Evolutionary conservation across 2,797 vertebrate genomes (phyloP).

Genomic region (Pipistrellus nathusii): DNA sequence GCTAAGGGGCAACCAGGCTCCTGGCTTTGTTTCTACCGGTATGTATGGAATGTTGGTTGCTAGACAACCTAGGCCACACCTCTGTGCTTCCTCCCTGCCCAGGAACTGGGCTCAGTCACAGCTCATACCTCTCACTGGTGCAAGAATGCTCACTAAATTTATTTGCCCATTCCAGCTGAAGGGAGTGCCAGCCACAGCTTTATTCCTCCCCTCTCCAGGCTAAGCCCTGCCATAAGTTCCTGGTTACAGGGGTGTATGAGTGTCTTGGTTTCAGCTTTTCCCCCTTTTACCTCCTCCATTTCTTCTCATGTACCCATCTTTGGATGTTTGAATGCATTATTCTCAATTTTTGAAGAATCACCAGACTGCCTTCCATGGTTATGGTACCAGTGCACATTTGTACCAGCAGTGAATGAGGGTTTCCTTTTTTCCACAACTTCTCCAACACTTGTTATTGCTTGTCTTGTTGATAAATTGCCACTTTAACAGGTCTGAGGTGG

Average conservation of each 20-base stretch:
- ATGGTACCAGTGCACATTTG: too few species aligned
- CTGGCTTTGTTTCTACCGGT: background rate
- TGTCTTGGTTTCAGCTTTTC: background rate
- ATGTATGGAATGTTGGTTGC: background rate
- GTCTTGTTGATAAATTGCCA: too few species aligned
- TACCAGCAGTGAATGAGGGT: too few species aligned
- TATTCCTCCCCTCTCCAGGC: background rate
- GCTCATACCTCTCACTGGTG: background rate
- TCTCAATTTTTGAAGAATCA: too few species aligned
- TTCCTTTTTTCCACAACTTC: too few species aligned
- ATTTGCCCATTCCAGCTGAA: too few species aligned
- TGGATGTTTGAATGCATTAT: background rate
- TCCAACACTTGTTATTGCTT: too few species aligned
- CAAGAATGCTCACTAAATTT: background rate
- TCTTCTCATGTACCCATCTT: background rate
- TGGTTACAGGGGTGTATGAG: background rate
- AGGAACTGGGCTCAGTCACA: background rate
- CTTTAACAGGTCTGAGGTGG: too few species aligned
- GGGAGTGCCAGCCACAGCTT: too few species aligned
- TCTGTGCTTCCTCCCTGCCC: background rate
- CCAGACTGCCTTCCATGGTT: too few species aligned
- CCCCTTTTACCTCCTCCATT: background rate
- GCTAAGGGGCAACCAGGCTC: background rate
- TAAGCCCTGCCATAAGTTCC: background rate
- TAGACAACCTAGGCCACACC: background rate